Conservation (phyloP, 2,113 vertebrate species). For the Gnathonemus longibarbis region DNA sequence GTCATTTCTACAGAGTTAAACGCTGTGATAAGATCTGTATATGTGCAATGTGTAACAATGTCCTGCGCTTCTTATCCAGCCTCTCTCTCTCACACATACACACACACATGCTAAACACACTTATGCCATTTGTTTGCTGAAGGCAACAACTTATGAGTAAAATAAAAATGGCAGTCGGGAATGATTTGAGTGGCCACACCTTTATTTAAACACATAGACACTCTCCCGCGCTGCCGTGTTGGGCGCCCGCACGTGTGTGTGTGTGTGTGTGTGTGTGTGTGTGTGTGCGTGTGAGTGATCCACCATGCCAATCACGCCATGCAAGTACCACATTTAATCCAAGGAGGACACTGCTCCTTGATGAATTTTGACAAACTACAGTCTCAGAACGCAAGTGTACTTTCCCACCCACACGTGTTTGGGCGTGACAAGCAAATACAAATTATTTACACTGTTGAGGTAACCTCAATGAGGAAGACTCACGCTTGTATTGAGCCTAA, state of each 20-base stretch:
- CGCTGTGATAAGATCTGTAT: constrained; percentile 24
- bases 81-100: neutral
- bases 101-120: neutral
- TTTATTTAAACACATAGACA: constrained; percentile 10
- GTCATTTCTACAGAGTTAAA: constrained; percentile 34
- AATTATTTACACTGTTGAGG: constrained; percentile 45
- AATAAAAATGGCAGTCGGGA: neutral
- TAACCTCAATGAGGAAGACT: constrained; percentile 31
- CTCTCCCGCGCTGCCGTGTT: neutral
- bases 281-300: neutral
- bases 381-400: neutral
- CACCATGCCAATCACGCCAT: neutral
- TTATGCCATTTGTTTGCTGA: neutral
- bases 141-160: neutral
- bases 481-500: constrained; percentile 45
- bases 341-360: neutral
- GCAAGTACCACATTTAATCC: neutral
- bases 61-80: neutral
- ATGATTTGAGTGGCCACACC: neutral
- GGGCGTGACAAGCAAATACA: constrained; percentile 51
- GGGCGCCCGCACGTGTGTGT: neutral
- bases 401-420: neutral
- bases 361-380: neutral
- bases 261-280: neutral
- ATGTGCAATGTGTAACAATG: constrained; percentile 11